Conservation (phyloP, 2,888 invertebrate genomes). For the Syritta pipiens region DNA sequence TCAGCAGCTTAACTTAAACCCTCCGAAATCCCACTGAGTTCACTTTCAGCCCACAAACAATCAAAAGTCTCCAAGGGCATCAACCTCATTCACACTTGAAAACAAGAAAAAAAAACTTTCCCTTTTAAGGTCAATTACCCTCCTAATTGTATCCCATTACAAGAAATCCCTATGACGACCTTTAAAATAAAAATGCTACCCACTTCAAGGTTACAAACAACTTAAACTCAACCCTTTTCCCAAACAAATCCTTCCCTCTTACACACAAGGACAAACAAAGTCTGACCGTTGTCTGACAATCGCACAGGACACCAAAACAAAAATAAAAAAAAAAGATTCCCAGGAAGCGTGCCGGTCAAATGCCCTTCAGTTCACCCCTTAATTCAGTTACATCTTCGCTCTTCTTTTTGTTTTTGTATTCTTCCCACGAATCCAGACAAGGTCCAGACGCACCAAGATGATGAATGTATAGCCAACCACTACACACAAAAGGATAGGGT, state of each 20-base stretch:
- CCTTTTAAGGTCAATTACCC: constrained; percentile 40
- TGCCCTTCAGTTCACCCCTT: constrained; percentile 36
- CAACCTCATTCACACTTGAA: constrained; percentile 23
- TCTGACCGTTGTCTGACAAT: constrained; percentile 57
- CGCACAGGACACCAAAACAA: constrained; percentile 23
- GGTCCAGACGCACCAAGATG: constrained; percentile 59
- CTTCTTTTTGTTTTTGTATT: constrained; percentile 13
- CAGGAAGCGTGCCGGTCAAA: constrained; percentile 41
- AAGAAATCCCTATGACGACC: constrained; percentile 6
- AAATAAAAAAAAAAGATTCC: constrained; percentile 3
- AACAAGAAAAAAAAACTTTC: constrained; percentile 8
- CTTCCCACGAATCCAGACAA: constrained; percentile 43
- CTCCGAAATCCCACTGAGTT: no score
- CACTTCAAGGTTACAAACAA: constrained; percentile 27
- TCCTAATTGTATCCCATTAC: constrained; percentile 46
- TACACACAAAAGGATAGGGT: constrained; percentile 37
- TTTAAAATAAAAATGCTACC: background rate
- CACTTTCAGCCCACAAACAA: no score
- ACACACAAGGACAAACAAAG: constrained; percentile 36
- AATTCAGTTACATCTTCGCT: constrained; percentile 30
- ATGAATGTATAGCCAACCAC: constrained; percentile 63
- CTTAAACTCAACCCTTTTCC: constrained; percentile 39
- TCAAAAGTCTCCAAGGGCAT: no score
- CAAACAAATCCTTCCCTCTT: background rate
- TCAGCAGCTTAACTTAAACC: no score